Evolutionary conservation across 1,140 invertebrate genomes (phyloP).

Genomic region (Heliconius eleuchia): DNA sequence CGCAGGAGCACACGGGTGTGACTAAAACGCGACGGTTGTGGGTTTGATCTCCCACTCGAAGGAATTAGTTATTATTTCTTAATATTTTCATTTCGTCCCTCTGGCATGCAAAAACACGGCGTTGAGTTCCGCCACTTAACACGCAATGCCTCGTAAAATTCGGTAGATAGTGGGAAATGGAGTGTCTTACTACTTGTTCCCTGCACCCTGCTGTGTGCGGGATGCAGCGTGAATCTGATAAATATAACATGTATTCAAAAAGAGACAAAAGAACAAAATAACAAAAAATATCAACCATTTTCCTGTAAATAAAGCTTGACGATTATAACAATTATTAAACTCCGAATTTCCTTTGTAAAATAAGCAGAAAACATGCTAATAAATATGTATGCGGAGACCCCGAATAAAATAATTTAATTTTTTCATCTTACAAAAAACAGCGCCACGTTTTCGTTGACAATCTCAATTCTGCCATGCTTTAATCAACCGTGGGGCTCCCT

Average conservation of each 20-base stretch:
- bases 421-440: constrained; percentile 35
- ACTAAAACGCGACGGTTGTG: too few relatives aligned
- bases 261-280: neutral
- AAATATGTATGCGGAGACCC: constrained; percentile 33
- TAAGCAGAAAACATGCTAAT: constrained; percentile 32
- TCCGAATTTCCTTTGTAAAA: constrained; percentile 25
- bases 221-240: too few relatives aligned
- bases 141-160: too few relatives aligned
- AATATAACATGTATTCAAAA: neutral
- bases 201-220: too few relatives aligned
- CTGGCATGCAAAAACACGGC: too few relatives aligned
- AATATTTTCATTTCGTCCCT: too few relatives aligned
- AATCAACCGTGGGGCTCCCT: constrained; percentile 36
- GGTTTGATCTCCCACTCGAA: too few relatives aligned
- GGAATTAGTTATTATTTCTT: too few relatives aligned
- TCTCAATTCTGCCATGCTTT: constrained; percentile 42
- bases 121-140: too few relatives aligned
- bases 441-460: constrained; percentile 37
- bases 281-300: neutral
- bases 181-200: too few relatives aligned
- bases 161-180: too few relatives aligned
- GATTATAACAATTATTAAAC: constrained; percentile 29
- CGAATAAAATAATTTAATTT: constrained; percentile 40
- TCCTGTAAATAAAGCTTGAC: neutral
- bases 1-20: too few relatives aligned